phyloP scores from a whole-genome alignment of 2,797 vertebrate species.

The Pogonophryne albipinna region DNA sequence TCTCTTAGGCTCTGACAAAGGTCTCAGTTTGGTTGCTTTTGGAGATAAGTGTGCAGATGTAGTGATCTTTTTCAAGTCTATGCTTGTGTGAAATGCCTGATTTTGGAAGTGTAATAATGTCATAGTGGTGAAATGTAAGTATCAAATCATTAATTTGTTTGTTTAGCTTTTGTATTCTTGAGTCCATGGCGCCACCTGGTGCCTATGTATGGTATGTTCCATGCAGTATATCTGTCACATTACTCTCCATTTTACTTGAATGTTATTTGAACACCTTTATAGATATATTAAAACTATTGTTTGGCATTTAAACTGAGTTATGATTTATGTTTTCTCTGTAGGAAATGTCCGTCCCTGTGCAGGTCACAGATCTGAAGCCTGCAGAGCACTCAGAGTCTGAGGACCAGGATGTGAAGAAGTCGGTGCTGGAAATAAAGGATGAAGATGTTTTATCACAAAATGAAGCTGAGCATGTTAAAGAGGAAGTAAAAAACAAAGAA shows the following conservation, averaged over 20 bases:
- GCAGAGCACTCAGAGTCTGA: conserved; percentile 22
- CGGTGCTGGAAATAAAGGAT: conserved; percentile 55
- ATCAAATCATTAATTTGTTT: background rate
- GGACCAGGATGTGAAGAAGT: conserved; percentile 60
- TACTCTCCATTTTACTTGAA: background rate
- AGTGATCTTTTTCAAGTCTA: background rate
- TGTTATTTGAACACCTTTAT: background rate
- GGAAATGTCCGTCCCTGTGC: conserved; percentile 64
- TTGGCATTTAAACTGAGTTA: background rate
- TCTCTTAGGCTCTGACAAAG: background rate
- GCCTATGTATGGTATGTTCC: conserved; percentile 4
- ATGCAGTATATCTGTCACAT: background rate
- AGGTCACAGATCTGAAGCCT: conserved; percentile 68
- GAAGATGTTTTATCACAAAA: conserved; percentile 40
- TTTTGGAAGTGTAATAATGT: background rate
- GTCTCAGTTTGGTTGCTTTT: background rate
- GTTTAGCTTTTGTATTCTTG: background rate
- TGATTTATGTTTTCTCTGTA: conserved; percentile 24
- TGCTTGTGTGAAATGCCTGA: background rate
- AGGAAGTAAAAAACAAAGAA: conserved; percentile 73
- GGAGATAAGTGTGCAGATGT: background rate
- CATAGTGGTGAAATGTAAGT: background rate
- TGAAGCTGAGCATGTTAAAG: conserved; percentile 70
- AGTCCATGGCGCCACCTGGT: conserved; percentile 51
- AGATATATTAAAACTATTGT: background rate